phyloP scores from a whole-genome alignment of 2,888 invertebrate species.

The Cheiracanthium punctorium region DNA sequence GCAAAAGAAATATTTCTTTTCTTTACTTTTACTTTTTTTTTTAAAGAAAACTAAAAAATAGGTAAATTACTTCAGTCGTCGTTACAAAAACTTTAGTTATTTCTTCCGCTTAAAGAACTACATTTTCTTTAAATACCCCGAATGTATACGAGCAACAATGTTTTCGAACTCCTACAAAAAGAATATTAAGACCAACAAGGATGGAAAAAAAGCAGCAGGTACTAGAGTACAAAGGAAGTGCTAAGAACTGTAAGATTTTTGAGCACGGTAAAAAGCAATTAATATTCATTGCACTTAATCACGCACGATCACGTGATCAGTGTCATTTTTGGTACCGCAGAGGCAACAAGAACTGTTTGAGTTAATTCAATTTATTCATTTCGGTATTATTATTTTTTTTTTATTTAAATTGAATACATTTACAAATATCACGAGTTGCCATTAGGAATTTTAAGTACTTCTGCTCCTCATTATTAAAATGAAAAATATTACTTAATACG shows the following conservation, averaged over 20 bases:
- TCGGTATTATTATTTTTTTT: neutral
- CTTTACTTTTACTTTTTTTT: too few species aligned
- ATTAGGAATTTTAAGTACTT: neutral
- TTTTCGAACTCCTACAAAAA: neutral
- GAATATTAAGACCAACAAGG: neutral
- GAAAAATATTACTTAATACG: too few species aligned
- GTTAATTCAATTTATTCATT: constrained; percentile 12
- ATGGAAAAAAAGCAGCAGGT: neutral
- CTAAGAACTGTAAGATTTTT: constrained; percentile 8
- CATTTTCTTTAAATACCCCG: neutral
- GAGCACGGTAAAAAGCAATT: constrained; percentile 13
- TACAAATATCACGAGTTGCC: neutral
- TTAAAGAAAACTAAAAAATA: too few species aligned
- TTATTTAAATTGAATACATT: neutral
- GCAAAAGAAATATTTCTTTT: too few species aligned
- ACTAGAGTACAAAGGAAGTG: constrained; percentile 6
- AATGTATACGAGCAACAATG: constrained; percentile 8
- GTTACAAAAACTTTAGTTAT: neutral
- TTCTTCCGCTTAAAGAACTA: neutral
- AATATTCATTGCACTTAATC: constrained; percentile 11
- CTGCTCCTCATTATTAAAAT: too few species aligned
- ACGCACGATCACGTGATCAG: constrained; percentile 2
- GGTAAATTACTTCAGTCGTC: neutral
- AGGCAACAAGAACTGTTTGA: constrained; percentile 3
- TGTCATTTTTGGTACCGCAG: constrained; percentile 1